Evolutionary conservation across 2,888 invertebrate species (phyloP), one percentile per base, ranked within the genome.

Genomic region (Epinotia demarniana): DNA sequence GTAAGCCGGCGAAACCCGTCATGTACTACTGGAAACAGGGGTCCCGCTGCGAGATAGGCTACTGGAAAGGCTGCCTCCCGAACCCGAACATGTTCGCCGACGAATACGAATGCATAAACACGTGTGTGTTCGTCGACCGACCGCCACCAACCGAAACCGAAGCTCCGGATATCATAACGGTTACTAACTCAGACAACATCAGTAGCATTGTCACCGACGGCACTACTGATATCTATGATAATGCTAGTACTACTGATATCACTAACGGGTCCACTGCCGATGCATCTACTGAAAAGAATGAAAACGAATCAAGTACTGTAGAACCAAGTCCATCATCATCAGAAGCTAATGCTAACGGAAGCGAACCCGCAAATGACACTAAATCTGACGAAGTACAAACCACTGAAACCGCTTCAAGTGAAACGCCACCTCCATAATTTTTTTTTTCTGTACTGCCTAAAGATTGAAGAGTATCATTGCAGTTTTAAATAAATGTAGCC

Each of bases 1-100:
- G 93, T 0, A 76, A 77, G 57, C 68, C 82, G 0, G 90, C 93
- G 0, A 82, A 80, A 0, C 82, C 88, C 0, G 92, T 93, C 3
- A 81, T 93, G 70, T 93, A 93, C 79, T 92, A 92, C 80, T 92
- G 88, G 86, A 90, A 91, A 70, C 80, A 90, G 2, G 93, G 91
- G 0, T 93, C 93, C 2, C 84, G 93, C 12, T 94, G 93, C 71
- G 93, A 94, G 80, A 89, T 92, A 0, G 93, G 90, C 0, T 76
- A 89, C 0, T 94, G 93, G 93, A 82, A 89, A 46, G 93, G 93
- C 3, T 94, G 93, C 72, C 81, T 87, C 0, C 93, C 93, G 0
- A 93, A 90, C 77, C 67, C 83, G 0, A 94, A 94, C 78, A 93
- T 93, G 93, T 94, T 94, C 73, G 78, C 79, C 16, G 86, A 90